Evolutionary conservation across 2,888 invertebrate genomes (phyloP), one percentile per base, ranked within the genome.

Genomic region (Drosophila cognata): DNA sequence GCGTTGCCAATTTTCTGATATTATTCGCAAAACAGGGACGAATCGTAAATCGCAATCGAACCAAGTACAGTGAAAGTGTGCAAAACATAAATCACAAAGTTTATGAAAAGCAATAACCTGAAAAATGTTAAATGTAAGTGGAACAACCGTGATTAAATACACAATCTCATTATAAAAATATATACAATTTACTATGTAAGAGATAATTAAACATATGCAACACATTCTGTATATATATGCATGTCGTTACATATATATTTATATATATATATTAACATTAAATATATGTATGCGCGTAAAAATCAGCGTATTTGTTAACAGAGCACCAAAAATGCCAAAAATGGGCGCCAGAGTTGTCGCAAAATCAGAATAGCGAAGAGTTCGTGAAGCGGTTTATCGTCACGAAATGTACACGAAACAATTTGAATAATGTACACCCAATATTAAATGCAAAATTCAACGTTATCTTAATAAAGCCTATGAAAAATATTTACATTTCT

Each of bases 321-420:
- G 82, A 78, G 57, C 62, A 71, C 82, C 79, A 82, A 78, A 89
- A 89, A 74, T 76, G 84, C 81, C 87, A 72, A 79, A 84, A 85
- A 88, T 85, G 82, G 77, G 86, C 88, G 76, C 75, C 78, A 86
- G 86, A 85, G 86, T 86, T 86, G 86, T 77, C 88, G 71, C 67
- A 35, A 58, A 62, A 67, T 69, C 48, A 55, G 38, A 59, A 64
- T 53, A 78, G 67, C 28, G 57, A 78, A 10, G 72, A 63, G 52
- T 50, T 57, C 65, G 58, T 61, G 69, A 67, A 28, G 35, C 25
- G 50, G n/a, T n/a, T n/a, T 21, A 33, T 41, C n/a, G 29, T 5
- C 64, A 65, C 78, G 59, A 63, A 50, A 28, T 21, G 1, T 55
- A 4, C 55, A 59, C 64, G 52, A 25, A n/a, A 11, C 35, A 1